These are phyloP conservation scores for Euleptes europaea DNA, from an alignment of 2,113 vertebrate species.

Conservation along the genomic window DNA sequence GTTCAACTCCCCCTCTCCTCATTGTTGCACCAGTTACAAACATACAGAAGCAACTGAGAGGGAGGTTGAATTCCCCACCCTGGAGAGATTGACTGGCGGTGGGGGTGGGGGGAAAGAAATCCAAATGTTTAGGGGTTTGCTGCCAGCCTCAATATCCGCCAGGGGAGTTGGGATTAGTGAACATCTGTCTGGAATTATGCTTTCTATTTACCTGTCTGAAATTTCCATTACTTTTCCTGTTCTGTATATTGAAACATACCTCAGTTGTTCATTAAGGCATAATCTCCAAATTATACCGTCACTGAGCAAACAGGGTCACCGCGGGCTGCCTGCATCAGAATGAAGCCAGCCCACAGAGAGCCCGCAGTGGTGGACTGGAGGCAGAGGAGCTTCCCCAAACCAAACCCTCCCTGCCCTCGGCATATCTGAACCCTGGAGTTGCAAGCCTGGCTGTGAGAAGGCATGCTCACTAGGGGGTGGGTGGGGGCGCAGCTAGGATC, in stretches of 20 bases:
- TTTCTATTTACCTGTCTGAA: conserved; percentile 22
- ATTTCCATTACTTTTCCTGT: conserved; percentile 36
- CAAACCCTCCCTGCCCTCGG: background rate
- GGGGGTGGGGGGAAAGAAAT: background rate
- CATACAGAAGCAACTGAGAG: background rate
- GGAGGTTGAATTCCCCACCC: background rate
- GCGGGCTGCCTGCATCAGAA: background rate
- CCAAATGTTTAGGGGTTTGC: background rate
- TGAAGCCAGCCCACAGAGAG: background rate
- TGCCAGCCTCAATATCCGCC: background rate
- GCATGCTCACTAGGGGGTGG: background rate
- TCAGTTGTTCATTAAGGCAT: conserved; percentile 56
- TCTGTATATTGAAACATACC: conserved; percentile 45
- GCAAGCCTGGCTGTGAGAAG: background rate
- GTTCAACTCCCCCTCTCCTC: background rate
- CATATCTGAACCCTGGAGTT: background rate
- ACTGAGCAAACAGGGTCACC: conserved; percentile 26
- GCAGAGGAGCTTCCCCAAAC: background rate
- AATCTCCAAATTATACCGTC: conserved; percentile 30
- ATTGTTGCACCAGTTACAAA: background rate
- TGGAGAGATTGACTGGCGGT: background rate
- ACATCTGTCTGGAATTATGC: conserved; percentile 25
- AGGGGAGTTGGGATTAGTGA: conserved; percentile 18
- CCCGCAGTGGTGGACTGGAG: background rate
- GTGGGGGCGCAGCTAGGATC: background rate